These are phyloP conservation scores for Stigmatopora nigra DNA, from an alignment of 2,113 vertebrate genomes.

Conservation along the genomic window DNA sequence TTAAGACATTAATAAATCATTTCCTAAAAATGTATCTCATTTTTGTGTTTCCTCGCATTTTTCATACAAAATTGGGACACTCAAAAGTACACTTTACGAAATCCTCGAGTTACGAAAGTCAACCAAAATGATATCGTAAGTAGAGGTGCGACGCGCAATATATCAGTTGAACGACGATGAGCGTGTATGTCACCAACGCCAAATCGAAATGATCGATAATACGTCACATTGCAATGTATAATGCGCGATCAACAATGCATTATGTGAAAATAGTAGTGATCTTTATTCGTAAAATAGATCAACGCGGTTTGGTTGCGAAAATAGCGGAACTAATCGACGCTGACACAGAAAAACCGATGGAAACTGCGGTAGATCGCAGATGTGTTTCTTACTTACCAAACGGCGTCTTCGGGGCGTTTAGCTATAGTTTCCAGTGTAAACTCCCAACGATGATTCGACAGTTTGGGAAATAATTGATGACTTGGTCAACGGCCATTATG, in stretches of 20 bases:
- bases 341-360: conserved; percentile 6
- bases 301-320: background rate
- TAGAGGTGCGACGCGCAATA: background rate
- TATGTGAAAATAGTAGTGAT: accelerated
- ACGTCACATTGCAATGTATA: accelerated
- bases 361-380: accelerated
- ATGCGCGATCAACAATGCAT: too few relatives aligned
- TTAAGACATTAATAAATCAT: too few relatives aligned
- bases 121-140: too few relatives aligned
- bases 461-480: accelerated
- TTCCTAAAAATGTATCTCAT: too few relatives aligned
- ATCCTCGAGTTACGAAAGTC: too few relatives aligned
- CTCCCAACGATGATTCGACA: background rate
- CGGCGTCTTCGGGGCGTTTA: conserved; percentile 14
- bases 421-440: background rate
- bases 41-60: too few relatives aligned
- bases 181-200: background rate
- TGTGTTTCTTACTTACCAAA: conserved; percentile 23
- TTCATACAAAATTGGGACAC: too few relatives aligned
- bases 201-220: background rate
- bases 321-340: conserved; percentile 8
- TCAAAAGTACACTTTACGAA: too few relatives aligned
- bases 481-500: conserved; percentile 40
- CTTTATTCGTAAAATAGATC: accelerated
- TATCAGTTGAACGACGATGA: background rate